Percentiles rank a stretch among this genome's conserved stretches.
These are phyloP conservation scores for Aphodius sticticus DNA, from an alignment of 2,888 invertebrate genomes.

Conservation along the genomic window DNA sequence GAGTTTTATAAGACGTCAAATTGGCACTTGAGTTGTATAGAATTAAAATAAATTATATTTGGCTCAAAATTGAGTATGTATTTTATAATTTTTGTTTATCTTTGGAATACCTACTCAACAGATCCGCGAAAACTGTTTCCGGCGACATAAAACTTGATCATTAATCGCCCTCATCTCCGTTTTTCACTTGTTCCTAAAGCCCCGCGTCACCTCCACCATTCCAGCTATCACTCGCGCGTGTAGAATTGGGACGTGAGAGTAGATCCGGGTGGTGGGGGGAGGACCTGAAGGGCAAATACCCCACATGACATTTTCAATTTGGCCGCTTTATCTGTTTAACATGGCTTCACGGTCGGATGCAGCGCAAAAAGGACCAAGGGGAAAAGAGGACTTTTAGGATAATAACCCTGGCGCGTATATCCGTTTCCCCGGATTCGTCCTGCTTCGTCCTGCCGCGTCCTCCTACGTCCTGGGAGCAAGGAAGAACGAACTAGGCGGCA, in stretches of 20 bases:
- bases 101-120: too few relatives aligned
- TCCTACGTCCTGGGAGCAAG: neutral
- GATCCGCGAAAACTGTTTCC: neutral
- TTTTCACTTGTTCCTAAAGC: neutral
- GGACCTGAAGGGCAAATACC: conserved; percentile 33
- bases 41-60: too few relatives aligned
- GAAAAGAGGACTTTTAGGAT: conserved; percentile 20
- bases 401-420: conserved; percentile 33
- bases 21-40: too few relatives aligned
- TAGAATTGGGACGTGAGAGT: conserved; percentile 28
- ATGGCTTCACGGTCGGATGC: conserved; percentile 41
- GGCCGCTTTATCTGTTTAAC: conserved; percentile 42
- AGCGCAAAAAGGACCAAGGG: conserved; percentile 23
- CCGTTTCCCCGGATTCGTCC: conserved; percentile 11
- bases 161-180: conserved; percentile 35
- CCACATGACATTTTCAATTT: conserved; percentile 42
- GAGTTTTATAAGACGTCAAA: too few relatives aligned
- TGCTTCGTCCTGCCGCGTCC: conserved; percentile 7
- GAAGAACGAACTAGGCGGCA: neutral
- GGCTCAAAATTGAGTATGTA: too few relatives aligned
- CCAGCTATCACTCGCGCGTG: neutral
- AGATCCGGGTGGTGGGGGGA: too few relatives aligned
- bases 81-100: too few relatives aligned
- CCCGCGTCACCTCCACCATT: conserved; percentile 12
- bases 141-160: conserved; percentile 35